A percentile compares a stretch with the other conserved stretches of the same genome.
phyloP scores from a whole-genome alignment of 2,113 vertebrate genomes.

The Oncorhynchus gorbuscha region DNA sequence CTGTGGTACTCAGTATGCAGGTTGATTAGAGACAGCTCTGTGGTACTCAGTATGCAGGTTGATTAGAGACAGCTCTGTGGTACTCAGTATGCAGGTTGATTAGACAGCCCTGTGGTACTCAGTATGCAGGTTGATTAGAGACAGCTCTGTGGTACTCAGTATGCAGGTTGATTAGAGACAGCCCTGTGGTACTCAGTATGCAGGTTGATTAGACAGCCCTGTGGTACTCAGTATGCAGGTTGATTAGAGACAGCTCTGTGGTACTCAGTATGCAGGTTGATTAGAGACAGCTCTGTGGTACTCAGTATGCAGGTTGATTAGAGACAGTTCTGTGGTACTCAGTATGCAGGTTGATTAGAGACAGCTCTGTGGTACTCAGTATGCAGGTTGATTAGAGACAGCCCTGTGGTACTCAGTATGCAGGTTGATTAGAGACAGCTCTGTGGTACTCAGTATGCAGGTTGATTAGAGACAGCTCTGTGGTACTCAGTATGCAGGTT shows the following conservation, averaged over 20 bases:
- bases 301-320: neutral
- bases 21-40: neutral
- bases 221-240: neutral
- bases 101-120: neutral
- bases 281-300: neutral
- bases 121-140: neutral
- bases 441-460: neutral
- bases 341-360: neutral
- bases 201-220: neutral
- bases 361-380: neutral
- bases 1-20: neutral
- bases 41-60: neutral
- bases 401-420: neutral
- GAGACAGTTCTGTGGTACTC: neutral
- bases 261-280: neutral
- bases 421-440: neutral
- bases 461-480: neutral
- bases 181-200: neutral
- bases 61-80: neutral
- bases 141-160: neutral
- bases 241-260: neutral
- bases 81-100: neutral
- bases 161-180: neutral
- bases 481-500: neutral
- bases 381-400: neutral